Conservation (phyloP, 2,113 vertebrate genomes). For the Heterotis niloticus region DNA sequence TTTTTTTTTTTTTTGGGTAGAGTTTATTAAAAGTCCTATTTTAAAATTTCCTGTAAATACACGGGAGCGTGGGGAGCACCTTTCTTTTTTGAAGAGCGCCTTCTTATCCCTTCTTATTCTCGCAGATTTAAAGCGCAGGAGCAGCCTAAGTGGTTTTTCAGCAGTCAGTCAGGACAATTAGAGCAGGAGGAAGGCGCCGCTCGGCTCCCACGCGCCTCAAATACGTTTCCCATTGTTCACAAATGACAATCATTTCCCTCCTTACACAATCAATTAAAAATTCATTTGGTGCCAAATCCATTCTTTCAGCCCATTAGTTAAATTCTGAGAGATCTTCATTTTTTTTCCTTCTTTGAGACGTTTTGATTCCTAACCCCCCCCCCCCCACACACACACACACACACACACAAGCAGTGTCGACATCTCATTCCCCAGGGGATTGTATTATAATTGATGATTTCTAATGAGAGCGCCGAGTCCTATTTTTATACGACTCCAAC, state of each 20-base stretch:
- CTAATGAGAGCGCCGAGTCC: background rate
- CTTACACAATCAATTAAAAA: constrained; percentile 13
- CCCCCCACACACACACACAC: too few relatives aligned
- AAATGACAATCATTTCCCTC: constrained; percentile 15
- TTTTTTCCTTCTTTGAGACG: constrained; percentile 2
- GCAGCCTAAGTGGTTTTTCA: background rate
- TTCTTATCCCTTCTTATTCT: background rate
- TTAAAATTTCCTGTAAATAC: too few relatives aligned
- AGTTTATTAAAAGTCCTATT: too few relatives aligned
- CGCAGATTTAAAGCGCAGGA: background rate
- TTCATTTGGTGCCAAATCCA: constrained; percentile 5
- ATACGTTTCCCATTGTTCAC: background rate
- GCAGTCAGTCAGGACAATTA: constrained; percentile 15
- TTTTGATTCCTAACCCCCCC: background rate
- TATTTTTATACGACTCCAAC: constrained; percentile 19
- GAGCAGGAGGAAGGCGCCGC: background rate
- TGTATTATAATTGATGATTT: constrained; percentile 23
- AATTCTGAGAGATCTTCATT: constrained; percentile 22
- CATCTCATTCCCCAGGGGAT: background rate
- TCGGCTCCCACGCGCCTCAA: background rate
- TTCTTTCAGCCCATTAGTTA: constrained; percentile 21
- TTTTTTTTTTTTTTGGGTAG: too few relatives aligned
- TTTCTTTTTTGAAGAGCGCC: background rate
- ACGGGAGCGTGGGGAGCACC: too few relatives aligned
- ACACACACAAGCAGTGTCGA: background rate